These are phyloP conservation scores for Resseliella maxima DNA, from an alignment of 2,888 invertebrate genomes.

Conservation along the genomic window DNA sequence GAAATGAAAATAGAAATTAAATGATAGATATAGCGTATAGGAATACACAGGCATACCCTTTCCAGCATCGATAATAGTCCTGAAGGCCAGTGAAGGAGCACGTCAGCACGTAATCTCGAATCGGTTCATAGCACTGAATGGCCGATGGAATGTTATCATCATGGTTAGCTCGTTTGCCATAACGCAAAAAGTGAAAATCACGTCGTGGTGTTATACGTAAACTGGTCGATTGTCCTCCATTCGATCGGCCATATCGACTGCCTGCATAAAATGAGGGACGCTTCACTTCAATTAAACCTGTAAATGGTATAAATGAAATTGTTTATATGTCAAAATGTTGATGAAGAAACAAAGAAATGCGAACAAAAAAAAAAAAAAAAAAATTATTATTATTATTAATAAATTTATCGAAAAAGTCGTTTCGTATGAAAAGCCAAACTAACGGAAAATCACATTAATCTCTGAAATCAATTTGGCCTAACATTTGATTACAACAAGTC, in stretches of 20 bases:
- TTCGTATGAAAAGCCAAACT: no score
- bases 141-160: constrained; percentile 60
- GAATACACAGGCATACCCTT: constrained; percentile 33
- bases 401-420: no score
- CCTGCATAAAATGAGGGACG: constrained; percentile 68
- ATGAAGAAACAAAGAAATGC: no score
- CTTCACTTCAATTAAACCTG: constrained; percentile 61
- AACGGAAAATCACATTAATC: no score
- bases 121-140: constrained; percentile 59
- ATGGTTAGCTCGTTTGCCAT: constrained; percentile 65
- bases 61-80: constrained; percentile 55
- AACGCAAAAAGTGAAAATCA: constrained; percentile 67
- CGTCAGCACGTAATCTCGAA: constrained; percentile 50
- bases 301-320: not conserved
- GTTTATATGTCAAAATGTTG: no score
- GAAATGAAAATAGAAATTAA: not conserved
- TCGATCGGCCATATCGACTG: constrained; percentile 68
- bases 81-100: constrained; percentile 33
- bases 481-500: not conserved
- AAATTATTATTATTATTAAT: no score
- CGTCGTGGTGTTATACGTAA: constrained; percentile 66
- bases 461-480: no score
- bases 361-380: not conserved
- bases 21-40: not conserved
- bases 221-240: constrained; percentile 62